Evolutionary conservation across 2,888 invertebrate species (phyloP), one percentile per base, ranked within the genome.

Genomic region (Ommatoiulus sabulosus): DNA sequence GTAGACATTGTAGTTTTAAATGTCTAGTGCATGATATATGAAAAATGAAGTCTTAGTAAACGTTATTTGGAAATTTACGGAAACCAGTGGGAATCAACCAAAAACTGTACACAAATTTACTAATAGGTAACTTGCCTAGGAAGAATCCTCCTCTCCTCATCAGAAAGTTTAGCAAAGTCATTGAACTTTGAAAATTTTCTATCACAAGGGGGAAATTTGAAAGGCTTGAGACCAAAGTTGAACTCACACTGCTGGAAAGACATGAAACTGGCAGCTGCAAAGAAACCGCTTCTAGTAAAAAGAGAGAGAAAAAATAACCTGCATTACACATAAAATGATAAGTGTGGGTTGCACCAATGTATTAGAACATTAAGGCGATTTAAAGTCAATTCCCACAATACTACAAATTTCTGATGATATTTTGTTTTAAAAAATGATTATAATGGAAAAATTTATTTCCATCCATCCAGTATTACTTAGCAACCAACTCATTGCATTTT

Each of bases 191-290:
- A 94, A 93, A 94, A 97, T 46, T 92, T 91, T 46, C 95, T 93
- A 91, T 95, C 94, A 4, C 92, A 92, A 0, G 98, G 97, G 84
- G 97, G 96, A 94, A 94, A 95, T 91, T 93, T 94, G 93, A 98
- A 98, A 0, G 96, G 95, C 90, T 95, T 94, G 90, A 95, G 94
- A 88, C 98, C 98, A 93, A 98, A 98, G 93, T 98, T 98, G 93
- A 98, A 98, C 87, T 95, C 94, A 93, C 97, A 97, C 92, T 98
- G 98, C 92, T 98, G 98, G 94, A 97, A 98, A 90, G 97, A 97
- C 98, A 98, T 98, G 93, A 98, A 98, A 92, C 97, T 98, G 3
- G 98, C 98, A 3, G 97, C 98, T 10, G 98, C 97, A 93, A 97
- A 98, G 93, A 97, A 98, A 48, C 98, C 98, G 91, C 95, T 94